These are phyloP conservation scores for Axis porcinus DNA, from an alignment of 2,113 vertebrate genomes.

Conservation along the genomic window DNA sequence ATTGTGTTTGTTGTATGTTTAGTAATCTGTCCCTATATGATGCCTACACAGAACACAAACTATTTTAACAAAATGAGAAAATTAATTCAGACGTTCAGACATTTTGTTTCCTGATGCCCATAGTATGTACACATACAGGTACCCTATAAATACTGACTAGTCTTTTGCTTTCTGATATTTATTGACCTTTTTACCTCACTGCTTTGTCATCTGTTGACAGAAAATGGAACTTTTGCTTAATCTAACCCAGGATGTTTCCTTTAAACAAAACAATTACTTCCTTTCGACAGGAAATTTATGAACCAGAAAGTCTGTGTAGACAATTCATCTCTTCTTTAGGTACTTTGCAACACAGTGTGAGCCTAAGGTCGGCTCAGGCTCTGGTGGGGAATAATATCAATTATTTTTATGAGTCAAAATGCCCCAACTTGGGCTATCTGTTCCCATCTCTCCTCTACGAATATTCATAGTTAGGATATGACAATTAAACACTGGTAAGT, in stretches of 20 bases:
- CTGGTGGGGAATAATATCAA: background rate
- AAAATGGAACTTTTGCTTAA: constrained; percentile 63
- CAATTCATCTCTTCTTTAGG: constrained; percentile 46
- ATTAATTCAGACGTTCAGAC: background rate
- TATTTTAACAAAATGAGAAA: background rate
- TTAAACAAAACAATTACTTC: constrained; percentile 72
- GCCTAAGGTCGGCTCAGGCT: background rate
- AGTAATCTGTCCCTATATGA: background rate
- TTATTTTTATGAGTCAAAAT: background rate
- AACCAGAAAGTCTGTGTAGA: constrained; percentile 49
- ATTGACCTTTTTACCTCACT: constrained; percentile 54
- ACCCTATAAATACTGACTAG: background rate
- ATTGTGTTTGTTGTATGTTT: background rate
- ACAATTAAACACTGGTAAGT: background rate
- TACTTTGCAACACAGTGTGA: background rate
- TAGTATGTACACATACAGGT: background rate
- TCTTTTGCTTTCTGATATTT: constrained; percentile 25
- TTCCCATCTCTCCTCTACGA: background rate
- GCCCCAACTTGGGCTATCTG: background rate
- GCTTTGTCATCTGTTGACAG: constrained; percentile 64
- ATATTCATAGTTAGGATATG: background rate
- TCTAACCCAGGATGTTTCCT: constrained; percentile 66
- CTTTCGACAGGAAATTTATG: constrained; percentile 64
- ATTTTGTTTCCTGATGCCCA: background rate
- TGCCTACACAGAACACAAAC: background rate